Evolutionary conservation across 2,797 vertebrate species (phyloP).

Genomic region (Otolemur crassicaudatus): DNA sequence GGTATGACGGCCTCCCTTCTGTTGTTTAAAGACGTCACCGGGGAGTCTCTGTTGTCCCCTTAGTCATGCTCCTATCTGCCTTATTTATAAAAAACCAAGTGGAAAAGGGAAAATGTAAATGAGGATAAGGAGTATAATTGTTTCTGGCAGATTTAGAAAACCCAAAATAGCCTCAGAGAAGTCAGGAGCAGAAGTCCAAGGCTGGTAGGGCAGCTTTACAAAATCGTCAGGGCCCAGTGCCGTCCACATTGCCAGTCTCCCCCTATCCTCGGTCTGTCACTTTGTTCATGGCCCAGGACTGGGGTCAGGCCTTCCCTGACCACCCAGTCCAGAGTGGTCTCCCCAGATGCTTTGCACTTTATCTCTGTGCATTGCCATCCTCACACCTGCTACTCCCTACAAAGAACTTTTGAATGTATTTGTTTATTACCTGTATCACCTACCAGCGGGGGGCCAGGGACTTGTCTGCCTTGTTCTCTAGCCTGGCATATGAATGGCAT

Average conservation of each 20-base stretch:
- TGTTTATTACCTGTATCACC: neutral
- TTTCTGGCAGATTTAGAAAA: constrained; percentile 24
- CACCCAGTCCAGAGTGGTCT: neutral
- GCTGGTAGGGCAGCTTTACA: neutral
- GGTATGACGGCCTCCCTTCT: neutral
- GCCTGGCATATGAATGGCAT: neutral
- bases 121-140: neutral
- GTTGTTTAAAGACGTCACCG: neutral
- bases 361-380: neutral
- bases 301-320: neutral
- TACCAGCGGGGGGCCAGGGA: neutral
- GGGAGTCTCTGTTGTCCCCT: neutral
- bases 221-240: neutral
- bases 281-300: neutral
- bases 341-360: neutral
- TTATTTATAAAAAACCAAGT: neutral
- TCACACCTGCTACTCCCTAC: too few relatives aligned
- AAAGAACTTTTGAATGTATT: neutral
- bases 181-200: neutral
- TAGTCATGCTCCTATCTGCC: neutral
- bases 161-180: neutral
- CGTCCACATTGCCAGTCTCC: neutral
- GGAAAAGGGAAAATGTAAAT: neutral
- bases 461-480: neutral
- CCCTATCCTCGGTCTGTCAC: neutral